These are phyloP conservation scores for Masnerella sp. DNA, from an alignment of 2,888 invertebrate genomes.

Conservation along the genomic window DNA sequence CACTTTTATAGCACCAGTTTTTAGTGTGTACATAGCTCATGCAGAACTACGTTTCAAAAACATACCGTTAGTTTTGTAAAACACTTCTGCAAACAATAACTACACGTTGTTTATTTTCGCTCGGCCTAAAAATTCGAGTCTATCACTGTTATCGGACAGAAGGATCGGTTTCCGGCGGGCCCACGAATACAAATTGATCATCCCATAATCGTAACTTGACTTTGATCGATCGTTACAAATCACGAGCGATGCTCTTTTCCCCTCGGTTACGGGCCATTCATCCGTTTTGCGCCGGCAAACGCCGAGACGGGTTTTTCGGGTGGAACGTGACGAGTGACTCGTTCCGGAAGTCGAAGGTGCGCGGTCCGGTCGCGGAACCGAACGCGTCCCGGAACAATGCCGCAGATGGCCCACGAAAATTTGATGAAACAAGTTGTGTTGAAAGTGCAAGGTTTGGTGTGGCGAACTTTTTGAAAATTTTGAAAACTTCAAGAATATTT, in stretches of 20 bases:
- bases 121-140: too few species aligned
- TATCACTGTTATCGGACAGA: too few species aligned
- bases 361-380: constrained; percentile 45
- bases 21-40: too few species aligned
- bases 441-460: too few species aligned
- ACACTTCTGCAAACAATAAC: too few species aligned
- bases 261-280: background rate
- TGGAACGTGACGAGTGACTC: constrained; percentile 62
- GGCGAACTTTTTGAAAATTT: too few species aligned
- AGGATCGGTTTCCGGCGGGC: background rate
- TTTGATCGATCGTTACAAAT: constrained; percentile 45
- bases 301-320: constrained; percentile 61
- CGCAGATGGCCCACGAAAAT: constrained; percentile 21
- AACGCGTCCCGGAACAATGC: constrained; percentile 41
- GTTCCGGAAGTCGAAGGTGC: constrained; percentile 61
- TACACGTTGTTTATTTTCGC: too few species aligned
- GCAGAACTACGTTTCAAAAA: too few species aligned
- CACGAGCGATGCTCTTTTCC: constrained; percentile 10
- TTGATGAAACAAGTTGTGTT: too few species aligned
- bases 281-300: constrained; percentile 16
- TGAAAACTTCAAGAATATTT: too few species aligned
- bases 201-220: constrained; percentile 35
- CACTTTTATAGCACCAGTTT: too few species aligned
- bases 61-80: too few species aligned
- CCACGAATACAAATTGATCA: constrained; percentile 13